Conservation (phyloP, 2,113 vertebrate species). For the Puffinus mauretanicus region DNA sequence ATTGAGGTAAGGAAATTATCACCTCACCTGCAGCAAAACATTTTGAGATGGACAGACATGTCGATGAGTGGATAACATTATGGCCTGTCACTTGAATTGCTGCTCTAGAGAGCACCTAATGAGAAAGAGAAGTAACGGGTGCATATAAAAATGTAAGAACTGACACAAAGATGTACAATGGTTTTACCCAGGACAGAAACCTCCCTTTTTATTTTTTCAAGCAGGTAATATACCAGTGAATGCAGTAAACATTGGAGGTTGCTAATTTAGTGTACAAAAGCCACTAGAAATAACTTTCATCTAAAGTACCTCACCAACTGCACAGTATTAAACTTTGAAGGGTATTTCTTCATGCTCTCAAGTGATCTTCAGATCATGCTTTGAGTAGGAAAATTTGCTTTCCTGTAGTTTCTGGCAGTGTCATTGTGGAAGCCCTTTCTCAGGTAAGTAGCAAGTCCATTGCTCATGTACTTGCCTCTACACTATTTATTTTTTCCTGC, state of each 20-base stretch:
- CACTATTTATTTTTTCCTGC: neutral
- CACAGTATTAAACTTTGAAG: neutral
- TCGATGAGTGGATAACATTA: neutral
- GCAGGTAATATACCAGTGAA: neutral
- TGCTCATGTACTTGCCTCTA: neutral
- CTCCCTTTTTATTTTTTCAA: neutral
- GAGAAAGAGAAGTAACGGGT: neutral
- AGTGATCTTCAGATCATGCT: neutral
- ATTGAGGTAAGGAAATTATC: slow-evolving; percentile 12
- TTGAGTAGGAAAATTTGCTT: neutral
- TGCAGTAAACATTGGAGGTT: neutral
- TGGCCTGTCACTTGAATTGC: neutral
- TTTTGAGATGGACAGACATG: neutral
- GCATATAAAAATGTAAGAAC: neutral
- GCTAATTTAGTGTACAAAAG: neutral
- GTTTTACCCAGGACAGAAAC: neutral
- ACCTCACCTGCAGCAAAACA: slow-evolving; percentile 7
- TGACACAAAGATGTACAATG: neutral
- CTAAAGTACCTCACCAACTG: neutral
- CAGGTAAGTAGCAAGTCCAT: neutral
- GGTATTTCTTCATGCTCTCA: neutral
- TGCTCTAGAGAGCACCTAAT: slow-evolving; percentile 26
- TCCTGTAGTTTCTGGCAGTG: neutral
- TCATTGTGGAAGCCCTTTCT: neutral
- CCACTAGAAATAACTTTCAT: neutral